A percentile compares a stretch with the other conserved stretches of the same genome.
These are phyloP conservation scores for Neolamprologus toae DNA, from an alignment of 2,113 vertebrate species.

Conservation along the genomic window DNA sequence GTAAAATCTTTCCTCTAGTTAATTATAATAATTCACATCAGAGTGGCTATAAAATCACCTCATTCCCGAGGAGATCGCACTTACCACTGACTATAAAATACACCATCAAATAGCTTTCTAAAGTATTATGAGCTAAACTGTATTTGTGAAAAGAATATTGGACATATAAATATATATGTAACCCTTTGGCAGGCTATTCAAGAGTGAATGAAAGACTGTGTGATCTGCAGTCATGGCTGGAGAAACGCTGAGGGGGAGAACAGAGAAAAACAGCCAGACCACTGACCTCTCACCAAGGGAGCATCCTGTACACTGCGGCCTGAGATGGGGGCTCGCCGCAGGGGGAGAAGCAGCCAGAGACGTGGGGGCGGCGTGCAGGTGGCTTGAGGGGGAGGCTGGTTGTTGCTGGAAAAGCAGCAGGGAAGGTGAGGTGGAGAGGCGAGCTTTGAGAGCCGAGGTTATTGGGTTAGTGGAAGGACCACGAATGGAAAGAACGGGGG, in stretches of 20 bases:
- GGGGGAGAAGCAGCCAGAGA: conserved; percentile 13
- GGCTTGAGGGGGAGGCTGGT: neutral
- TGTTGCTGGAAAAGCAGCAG: conserved; percentile 16
- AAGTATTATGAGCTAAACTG: neutral
- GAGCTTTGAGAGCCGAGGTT: conserved; percentile 26
- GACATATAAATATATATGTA: conserved; percentile 1
- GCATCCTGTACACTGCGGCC: conserved; percentile 25
- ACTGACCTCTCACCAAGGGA: conserved; percentile 49
- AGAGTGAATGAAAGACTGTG: conserved; percentile 11
- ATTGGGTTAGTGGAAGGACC: conserved; percentile 26
- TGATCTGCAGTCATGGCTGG: conserved; percentile 13
- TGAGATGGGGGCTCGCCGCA: conserved; percentile 28
- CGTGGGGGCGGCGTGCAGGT: neutral
- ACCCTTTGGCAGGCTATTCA: conserved; percentile 4
- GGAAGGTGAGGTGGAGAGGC: neutral
- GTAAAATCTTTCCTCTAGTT: neutral
- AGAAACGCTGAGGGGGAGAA: conserved; percentile 16
- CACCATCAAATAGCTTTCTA: neutral
- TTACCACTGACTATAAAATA: neutral
- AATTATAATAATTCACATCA: neutral
- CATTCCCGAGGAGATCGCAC: neutral
- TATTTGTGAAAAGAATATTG: neutral
- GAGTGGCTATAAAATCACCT: neutral
- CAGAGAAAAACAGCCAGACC: conserved; percentile 33
- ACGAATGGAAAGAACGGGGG: neutral